Conservation (phyloP, 2,888 invertebrate genomes). For the Drosophila longiperda region DNA sequence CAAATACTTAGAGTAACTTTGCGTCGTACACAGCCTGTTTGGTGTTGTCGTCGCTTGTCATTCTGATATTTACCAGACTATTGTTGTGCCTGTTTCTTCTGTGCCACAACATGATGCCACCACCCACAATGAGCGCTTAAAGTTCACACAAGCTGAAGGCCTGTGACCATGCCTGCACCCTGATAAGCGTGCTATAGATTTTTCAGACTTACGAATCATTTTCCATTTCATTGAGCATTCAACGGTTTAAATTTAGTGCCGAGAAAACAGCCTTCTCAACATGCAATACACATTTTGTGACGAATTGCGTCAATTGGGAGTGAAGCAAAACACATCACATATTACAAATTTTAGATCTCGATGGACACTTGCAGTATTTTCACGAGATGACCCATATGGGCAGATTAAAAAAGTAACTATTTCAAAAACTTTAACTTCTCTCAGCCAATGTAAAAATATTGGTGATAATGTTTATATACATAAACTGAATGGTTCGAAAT, state of each 20-base stretch:
- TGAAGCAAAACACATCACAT: slow-evolving; percentile 6
- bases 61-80: slow-evolving; percentile 44
- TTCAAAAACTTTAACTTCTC: background rate
- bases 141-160: slow-evolving; percentile 54
- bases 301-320: slow-evolving; percentile 33
- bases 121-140: slow-evolving; percentile 35
- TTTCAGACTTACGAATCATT: slow-evolving; percentile 65
- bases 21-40: slow-evolving; percentile 1
- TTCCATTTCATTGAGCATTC: slow-evolving; percentile 67
- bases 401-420: background rate
- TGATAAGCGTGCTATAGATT: slow-evolving; percentile 72
- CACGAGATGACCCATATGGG: slow-evolving; percentile 2
- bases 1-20: slow-evolving; percentile 8
- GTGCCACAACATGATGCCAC: slow-evolving; percentile 3
- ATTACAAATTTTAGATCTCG: background rate
- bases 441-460: too few species aligned
- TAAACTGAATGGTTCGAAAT: background rate
- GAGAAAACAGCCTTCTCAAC: slow-evolving; percentile 34
- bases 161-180: slow-evolving; percentile 49
- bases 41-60: slow-evolving; percentile 11
- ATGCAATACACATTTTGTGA: slow-evolving; percentile 23
- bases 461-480: background rate
- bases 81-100: slow-evolving; percentile 17
- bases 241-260: slow-evolving; percentile 73
- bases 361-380: slow-evolving; percentile 12